Evolutionary conservation across 2,113 vertebrate species (phyloP), one percentile per base, ranked within the genome.

Genomic region (Lates calcarifer): DNA sequence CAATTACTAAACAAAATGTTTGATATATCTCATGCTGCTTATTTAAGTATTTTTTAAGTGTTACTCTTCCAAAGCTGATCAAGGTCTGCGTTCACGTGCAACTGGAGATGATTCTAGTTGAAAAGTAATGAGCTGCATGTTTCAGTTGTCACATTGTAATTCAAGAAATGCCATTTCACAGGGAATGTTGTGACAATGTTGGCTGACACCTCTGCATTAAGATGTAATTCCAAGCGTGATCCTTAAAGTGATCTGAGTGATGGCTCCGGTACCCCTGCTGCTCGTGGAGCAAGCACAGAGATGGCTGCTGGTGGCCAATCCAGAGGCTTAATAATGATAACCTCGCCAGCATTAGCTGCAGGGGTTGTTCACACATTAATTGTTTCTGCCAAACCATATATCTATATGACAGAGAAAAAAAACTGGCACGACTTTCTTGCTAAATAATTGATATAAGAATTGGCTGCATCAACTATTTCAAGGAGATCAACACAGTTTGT

Each of bases 301-400:
- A 87, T 64, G 61, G 63, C n/a, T 41, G 86, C 90, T 83, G 86
- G 84, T 76, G 90, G 90, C 92, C 84, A 56, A 92, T 93, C 93
- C 84, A 47, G 67, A 87, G 87, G 77, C 92, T 93, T 85, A 74
- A 81, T 90, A 79, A 87, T 90, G 91, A 95, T 94, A 92, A 94
- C 91, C 89, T 93, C 81, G 17, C 78, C 71, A 60, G 74, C 74
- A 83, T 88, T 93, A 95, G 96, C 97, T 96, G 94, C 95, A 90
- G 94, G 96, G 96, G 91, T 90, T 84, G 94, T 92, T 89, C 93
- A 88, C 90, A 86, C 91, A 93, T 93, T 96, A 96, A 98, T 96
- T 96, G 95, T 97, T 98, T 93, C 96, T 96, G 95, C 95, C 95
- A 97, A 95, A 75, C 95, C 91, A 96, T 96, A 96, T 93, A 96